phyloP scores from a whole-genome alignment of 1,140 invertebrate species.

The Pristionchus pacificus region DNA sequence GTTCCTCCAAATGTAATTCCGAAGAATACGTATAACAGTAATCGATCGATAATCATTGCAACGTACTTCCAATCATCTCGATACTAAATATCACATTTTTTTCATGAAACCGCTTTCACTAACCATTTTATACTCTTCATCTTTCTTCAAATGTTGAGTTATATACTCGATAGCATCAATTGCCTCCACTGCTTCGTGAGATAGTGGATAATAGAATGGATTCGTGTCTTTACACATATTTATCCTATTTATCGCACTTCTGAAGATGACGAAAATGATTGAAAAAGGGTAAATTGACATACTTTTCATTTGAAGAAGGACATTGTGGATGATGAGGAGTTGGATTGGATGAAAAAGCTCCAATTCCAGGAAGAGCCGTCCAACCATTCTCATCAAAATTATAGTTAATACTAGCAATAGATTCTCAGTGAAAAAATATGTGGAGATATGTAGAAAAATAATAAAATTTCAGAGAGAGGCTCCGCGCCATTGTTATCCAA shows the following conservation, averaged over 20 bases:
- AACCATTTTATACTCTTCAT: constrained; percentile 53
- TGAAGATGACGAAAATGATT: constrained; percentile 16
- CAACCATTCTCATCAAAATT: constrained; percentile 33
- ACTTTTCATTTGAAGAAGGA: constrained; percentile 43
- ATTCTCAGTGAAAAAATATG: too few species aligned
- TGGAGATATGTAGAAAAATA: too few species aligned
- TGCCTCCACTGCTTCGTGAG: constrained; percentile 43
- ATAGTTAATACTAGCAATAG: too few species aligned
- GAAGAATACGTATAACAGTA: constrained; percentile 91
- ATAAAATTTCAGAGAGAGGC: too few species aligned
- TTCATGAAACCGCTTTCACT: constrained; percentile 11
- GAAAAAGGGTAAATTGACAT: constrained; percentile 9
- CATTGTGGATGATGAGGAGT: constrained; percentile 49
- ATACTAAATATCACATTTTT: constrained; percentile 25
- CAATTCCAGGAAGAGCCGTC: constrained; percentile 51
- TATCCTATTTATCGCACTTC: constrained; percentile 8
- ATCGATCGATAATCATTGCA: constrained; percentile 89
- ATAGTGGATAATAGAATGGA: constrained; percentile 40
- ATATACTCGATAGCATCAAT: constrained; percentile 57
- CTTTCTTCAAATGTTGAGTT: constrained; percentile 53
- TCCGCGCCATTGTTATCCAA: neutral
- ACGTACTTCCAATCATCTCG: constrained; percentile 67
- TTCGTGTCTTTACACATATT: constrained; percentile 23
- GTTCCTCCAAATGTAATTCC: constrained; percentile 86
- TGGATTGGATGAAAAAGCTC: constrained; percentile 44